Percentiles rank a stretch among this genome's conserved stretches.
phyloP scores from a whole-genome alignment of 1,140 invertebrate species.

The Orchestia grillus region DNA sequence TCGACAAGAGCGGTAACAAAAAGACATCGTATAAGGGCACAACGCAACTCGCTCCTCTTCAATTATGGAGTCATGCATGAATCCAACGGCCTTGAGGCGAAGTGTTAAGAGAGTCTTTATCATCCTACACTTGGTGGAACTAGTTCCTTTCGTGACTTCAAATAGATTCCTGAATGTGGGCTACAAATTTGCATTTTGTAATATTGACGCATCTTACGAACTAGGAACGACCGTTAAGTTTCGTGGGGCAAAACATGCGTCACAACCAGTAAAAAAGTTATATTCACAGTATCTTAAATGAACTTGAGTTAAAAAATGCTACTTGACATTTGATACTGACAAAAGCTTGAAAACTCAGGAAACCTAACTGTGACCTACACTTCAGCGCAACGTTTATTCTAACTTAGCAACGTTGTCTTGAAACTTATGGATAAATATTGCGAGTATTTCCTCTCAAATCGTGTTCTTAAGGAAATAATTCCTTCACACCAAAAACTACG shows the following conservation, averaged over 20 bases:
- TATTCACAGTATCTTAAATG: background rate
- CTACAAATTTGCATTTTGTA: background rate
- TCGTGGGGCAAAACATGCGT: background rate
- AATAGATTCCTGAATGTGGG: background rate
- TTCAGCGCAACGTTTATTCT: background rate
- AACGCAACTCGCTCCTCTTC: background rate
- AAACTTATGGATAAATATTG: background rate
- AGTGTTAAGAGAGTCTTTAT: background rate
- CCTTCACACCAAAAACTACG: too few relatives aligned
- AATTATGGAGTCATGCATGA: background rate
- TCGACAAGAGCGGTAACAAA: background rate
- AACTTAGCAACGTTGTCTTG: background rate
- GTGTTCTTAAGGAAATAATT: too few relatives aligned
- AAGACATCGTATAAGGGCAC: background rate
- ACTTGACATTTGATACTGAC: background rate
- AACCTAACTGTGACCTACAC: background rate
- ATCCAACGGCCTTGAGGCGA: background rate
- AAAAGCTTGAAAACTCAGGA: background rate
- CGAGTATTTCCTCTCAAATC: too few relatives aligned
- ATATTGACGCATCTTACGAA: background rate
- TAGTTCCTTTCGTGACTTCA: background rate
- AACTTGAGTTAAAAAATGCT: too few relatives aligned
- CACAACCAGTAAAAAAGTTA: background rate
- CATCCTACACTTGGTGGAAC: background rate
- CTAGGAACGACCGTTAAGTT: background rate